phyloP scores from a whole-genome alignment of 1,140 invertebrate species.

The Hylaeus volcanicus region DNA sequence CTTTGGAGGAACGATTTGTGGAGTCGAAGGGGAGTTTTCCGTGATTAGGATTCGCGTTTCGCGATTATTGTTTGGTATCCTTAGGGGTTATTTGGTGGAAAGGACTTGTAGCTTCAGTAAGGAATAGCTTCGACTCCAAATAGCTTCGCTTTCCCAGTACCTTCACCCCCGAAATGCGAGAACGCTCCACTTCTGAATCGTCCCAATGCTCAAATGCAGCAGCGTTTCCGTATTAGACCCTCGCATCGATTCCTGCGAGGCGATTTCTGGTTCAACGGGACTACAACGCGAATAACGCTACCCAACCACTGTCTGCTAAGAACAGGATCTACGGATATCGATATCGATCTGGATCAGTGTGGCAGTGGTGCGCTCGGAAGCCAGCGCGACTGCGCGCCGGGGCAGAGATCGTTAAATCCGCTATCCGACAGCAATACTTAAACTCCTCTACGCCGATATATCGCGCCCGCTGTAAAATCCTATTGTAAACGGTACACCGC shows the following conservation, averaged over 20 bases:
- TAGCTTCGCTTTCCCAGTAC: too few relatives aligned
- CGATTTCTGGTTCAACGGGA: slow-evolving; percentile 11
- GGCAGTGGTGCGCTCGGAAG: slow-evolving; percentile 60
- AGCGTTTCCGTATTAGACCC: neutral
- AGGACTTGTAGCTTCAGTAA: too few relatives aligned
- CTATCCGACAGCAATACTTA: slow-evolving; percentile 40
- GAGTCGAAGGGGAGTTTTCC: too few relatives aligned
- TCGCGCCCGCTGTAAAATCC: slow-evolving; percentile 49
- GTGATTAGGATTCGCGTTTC: too few relatives aligned
- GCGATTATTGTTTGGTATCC: too few relatives aligned
- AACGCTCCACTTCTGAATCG: too few relatives aligned
- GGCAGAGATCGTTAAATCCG: slow-evolving; percentile 52
- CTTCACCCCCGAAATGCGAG: too few relatives aligned
- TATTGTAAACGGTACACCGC: slow-evolving; percentile 43
- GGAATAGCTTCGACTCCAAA: too few relatives aligned
- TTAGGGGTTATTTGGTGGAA: too few relatives aligned
- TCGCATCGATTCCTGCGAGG: neutral
- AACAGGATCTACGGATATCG: slow-evolving; percentile 65
- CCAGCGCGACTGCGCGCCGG: slow-evolving; percentile 28
- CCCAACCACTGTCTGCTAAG: slow-evolving; percentile 25
- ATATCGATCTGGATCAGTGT: slow-evolving; percentile 69
- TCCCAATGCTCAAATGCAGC: too few relatives aligned
- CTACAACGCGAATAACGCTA: slow-evolving; percentile 1
- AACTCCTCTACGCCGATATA: slow-evolving; percentile 50
- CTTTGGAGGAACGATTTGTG: too few relatives aligned